These are phyloP conservation scores for Melitaea cinxia DNA, from an alignment of 1,140 invertebrate species.

Conservation along the genomic window DNA sequence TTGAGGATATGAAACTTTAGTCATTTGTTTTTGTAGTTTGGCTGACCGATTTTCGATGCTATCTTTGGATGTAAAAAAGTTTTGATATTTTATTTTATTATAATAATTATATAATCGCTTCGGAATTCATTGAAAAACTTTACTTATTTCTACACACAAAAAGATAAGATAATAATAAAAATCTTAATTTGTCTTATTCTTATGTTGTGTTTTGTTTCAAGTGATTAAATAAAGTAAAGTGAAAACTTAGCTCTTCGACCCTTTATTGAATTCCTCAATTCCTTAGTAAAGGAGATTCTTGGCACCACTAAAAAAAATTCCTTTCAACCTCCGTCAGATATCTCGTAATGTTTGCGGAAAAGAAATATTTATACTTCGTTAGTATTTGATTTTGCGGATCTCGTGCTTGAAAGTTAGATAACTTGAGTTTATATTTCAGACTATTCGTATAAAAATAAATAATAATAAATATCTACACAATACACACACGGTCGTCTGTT, in stretches of 20 bases:
- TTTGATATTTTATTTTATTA: too few species aligned
- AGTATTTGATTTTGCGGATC: slow-evolving; percentile 16
- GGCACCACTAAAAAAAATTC: slow-evolving; percentile 59
- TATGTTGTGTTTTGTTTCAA: too few species aligned
- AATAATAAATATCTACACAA: neutral
- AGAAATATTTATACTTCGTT: slow-evolving; percentile 27
- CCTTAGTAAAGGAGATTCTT: slow-evolving; percentile 54
- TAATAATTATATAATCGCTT: too few species aligned
- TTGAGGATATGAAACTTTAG: slow-evolving; percentile 23
- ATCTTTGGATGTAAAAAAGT: neutral
- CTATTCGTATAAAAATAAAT: neutral
- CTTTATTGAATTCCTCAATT: slow-evolving; percentile 73
- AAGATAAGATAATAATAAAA: too few species aligned
- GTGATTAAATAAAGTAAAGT: neutral
- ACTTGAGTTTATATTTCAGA: neutral
- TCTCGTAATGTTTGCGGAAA: slow-evolving; percentile 25
- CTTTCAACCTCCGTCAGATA: slow-evolving; percentile 38
- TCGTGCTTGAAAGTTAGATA: neutral
- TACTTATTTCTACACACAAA: too few species aligned
- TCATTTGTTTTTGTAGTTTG: neutral
- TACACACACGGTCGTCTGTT: too few species aligned
- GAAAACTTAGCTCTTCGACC: slow-evolving; percentile 32
- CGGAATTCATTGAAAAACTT: too few species aligned
- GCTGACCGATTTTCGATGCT: neutral
- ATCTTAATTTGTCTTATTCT: neutral